These are phyloP conservation scores for Acleris cristana DNA, from an alignment of 2,888 invertebrate species.

Conservation along the genomic window DNA sequence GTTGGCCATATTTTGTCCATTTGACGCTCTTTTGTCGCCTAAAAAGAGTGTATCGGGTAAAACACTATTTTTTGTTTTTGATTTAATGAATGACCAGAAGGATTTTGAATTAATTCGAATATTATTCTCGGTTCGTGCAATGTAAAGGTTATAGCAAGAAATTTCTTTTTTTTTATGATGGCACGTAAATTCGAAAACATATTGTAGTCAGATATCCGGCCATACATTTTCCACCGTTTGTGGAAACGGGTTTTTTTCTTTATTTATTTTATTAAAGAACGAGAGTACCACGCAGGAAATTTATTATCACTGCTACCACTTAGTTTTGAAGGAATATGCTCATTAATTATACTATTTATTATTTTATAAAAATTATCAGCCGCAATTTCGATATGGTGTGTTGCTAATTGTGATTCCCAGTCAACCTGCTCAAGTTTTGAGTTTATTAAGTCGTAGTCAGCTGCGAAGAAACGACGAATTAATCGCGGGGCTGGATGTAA, in stretches of 20 bases:
- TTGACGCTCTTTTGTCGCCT: neutral
- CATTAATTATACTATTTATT: conserved; percentile 20
- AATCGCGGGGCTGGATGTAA: neutral
- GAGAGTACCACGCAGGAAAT: conserved; percentile 30
- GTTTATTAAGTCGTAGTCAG: conserved; percentile 6
- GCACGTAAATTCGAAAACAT: neutral
- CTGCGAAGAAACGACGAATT: conserved; percentile 5
- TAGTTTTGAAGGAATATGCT: conserved; percentile 14
- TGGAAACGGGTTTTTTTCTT: conserved; percentile 28
- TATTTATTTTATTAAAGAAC: conserved; percentile 20
- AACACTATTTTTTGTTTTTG: neutral
- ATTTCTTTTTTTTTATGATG: too few relatives aligned
- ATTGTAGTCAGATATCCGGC: conserved; percentile 5
- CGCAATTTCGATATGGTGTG: conserved; percentile 12
- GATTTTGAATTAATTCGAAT: neutral
- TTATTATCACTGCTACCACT: neutral
- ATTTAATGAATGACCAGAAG: conserved; percentile 14
- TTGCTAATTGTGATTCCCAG: conserved; percentile 6
- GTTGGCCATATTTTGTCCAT: neutral
- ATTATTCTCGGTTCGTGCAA: too few relatives aligned
- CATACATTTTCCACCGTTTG: conserved; percentile 16
- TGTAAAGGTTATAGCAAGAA: conserved; percentile 3
- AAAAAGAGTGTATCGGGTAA: neutral
- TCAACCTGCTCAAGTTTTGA: conserved; percentile 9
- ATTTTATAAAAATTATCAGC: conserved; percentile 26